Conservation (phyloP, 2,888 invertebrate genomes). For the Ophioninae sp. region DNA sequence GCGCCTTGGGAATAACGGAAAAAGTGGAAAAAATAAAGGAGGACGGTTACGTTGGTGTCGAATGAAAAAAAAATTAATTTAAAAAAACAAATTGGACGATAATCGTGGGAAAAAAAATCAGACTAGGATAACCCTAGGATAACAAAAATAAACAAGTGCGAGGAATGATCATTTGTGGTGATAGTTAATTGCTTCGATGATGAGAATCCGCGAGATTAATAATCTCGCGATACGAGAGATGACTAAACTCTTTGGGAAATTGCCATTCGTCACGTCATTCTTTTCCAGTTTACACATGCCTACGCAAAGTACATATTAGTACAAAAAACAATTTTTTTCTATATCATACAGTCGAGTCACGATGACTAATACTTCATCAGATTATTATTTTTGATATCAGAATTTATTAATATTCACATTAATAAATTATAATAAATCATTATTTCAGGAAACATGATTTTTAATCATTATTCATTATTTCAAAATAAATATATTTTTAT, state of each 20-base stretch:
- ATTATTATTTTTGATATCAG: too few species aligned
- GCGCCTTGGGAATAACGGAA: conserved; percentile 26
- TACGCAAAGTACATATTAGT: too few species aligned
- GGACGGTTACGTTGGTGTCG: conserved; percentile 50
- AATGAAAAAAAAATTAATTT: too few species aligned
- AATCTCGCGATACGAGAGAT: conserved; percentile 26
- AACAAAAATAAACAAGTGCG: conserved; percentile 14
- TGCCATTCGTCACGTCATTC: conserved; percentile 39
- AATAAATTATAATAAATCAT: too few species aligned
- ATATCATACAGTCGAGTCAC: too few species aligned
- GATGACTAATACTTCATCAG: too few species aligned
- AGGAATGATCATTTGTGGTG: conserved; percentile 44
- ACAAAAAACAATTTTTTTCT: too few species aligned
- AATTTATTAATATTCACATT: too few species aligned
- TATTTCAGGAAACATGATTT: too few species aligned
- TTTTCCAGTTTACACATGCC: conserved; percentile 2
- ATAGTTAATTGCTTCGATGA: conserved; percentile 51
- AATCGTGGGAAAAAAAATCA: background rate
- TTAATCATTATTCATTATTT: too few species aligned
- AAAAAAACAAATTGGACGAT: conserved; percentile 27
- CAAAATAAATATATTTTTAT: too few species aligned
- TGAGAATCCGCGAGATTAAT: conserved; percentile 42
- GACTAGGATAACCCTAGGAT: background rate
- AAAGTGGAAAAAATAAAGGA: conserved; percentile 35
- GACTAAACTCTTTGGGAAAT: conserved; percentile 53